Conservation (phyloP, 2,113 vertebrate genomes). For the Neoarius graeffei region DNA sequence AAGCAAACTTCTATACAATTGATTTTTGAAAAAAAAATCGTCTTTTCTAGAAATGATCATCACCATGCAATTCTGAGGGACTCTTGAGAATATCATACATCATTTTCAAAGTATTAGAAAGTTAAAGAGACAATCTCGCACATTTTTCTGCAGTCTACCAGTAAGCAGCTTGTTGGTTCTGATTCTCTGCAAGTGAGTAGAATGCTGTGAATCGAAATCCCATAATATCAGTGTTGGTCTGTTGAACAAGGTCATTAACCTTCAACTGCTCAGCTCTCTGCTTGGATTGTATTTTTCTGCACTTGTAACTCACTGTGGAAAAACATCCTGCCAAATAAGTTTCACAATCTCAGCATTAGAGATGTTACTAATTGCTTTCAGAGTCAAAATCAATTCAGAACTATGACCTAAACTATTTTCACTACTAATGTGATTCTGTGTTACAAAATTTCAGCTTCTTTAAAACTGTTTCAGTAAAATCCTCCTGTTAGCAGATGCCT, state of each 20-base stretch:
- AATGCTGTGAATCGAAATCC: constrained; percentile 27
- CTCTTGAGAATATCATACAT: not conserved
- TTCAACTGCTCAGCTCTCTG: constrained; percentile 18
- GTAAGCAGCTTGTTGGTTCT: not conserved
- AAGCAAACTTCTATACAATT: not conserved
- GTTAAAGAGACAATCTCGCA: not conserved
- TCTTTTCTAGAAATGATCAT: not conserved
- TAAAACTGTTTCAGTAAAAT: not conserved
- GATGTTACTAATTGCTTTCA: not conserved
- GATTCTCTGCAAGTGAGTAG: constrained; percentile 1
- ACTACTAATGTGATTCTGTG: not conserved
- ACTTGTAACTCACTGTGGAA: not conserved
- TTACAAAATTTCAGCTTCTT: not conserved
- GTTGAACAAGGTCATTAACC: constrained; percentile 18
- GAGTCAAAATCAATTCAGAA: not conserved
- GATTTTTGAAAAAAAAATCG: not conserved
- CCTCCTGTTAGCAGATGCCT: not conserved
- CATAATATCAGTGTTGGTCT: constrained; percentile 21
- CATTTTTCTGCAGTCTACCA: not conserved
- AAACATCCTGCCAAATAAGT: not conserved
- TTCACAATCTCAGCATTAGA: not conserved
- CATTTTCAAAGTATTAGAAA: not conserved
- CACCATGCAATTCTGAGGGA: too few species aligned
- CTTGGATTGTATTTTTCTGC: constrained; percentile 13
- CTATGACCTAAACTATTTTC: not conserved